phyloP scores from a whole-genome alignment of 2,797 vertebrate genomes.

The Spinibarbus caldwelli region DNA sequence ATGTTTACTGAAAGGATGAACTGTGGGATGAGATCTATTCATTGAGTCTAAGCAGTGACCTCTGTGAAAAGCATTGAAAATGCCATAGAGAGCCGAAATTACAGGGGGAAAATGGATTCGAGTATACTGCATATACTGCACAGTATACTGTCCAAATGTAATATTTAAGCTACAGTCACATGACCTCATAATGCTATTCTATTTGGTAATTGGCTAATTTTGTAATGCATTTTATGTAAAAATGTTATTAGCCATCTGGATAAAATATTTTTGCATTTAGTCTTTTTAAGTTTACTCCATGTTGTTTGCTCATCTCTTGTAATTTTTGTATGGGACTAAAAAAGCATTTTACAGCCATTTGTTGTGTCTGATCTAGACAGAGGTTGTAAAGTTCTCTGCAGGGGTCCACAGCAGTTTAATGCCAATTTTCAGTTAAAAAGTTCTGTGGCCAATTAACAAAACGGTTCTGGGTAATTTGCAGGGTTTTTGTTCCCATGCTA shows the following conservation, averaged over 20 bases:
- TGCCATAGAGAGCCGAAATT: background rate
- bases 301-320: background rate
- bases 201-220: background rate
- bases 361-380: background rate
- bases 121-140: background rate
- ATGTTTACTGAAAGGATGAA: background rate
- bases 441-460: slow-evolving; percentile 12
- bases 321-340: slow-evolving; percentile 22
- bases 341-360: slow-evolving; percentile 7
- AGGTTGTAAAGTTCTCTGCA: background rate
- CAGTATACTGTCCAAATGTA: background rate
- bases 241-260: background rate
- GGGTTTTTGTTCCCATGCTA: background rate
- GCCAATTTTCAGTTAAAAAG: slow-evolving; percentile 29
- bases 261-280: background rate
- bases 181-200: background rate
- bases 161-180: background rate
- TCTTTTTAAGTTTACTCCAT: background rate
- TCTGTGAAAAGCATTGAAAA: background rate
- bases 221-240: background rate
- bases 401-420: background rate
- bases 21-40: background rate
- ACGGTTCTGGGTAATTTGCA: slow-evolving; percentile 15
- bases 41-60: background rate
- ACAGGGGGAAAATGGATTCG: background rate